These are phyloP conservation scores for Coremacera marginata DNA, from an alignment of 2,888 invertebrate species.

Conservation along the genomic window DNA sequence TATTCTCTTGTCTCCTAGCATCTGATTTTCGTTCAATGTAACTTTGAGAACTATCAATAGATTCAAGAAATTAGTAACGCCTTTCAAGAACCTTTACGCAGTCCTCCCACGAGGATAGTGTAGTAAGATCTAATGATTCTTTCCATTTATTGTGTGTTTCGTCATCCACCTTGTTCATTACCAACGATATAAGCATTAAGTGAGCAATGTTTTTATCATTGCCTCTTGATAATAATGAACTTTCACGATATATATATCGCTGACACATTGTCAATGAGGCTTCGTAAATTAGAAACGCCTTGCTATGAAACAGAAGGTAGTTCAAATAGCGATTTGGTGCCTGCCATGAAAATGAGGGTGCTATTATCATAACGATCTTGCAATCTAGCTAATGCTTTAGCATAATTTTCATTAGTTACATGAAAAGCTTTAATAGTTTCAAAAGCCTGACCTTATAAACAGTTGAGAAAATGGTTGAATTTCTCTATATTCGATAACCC, in stretches of 20 bases:
- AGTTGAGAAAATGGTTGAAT: slow-evolving; percentile 19
- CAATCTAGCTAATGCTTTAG: neutral
- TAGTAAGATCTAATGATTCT: too few species aligned
- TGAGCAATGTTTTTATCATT: neutral
- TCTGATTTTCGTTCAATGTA: too few species aligned
- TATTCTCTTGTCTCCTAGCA: neutral
- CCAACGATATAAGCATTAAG: neutral
- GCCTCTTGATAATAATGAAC: slow-evolving; percentile 29
- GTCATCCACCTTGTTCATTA: neutral
- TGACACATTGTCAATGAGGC: slow-evolving; percentile 36
- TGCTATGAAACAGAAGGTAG: neutral
- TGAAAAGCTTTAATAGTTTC: slow-evolving; percentile 12
- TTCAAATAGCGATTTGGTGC: neutral
- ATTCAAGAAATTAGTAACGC: too few species aligned
- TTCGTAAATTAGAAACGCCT: slow-evolving; percentile 26
- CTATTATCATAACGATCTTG: neutral
- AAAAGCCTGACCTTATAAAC: slow-evolving; percentile 6
- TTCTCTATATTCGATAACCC: neutral
- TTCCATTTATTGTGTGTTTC: neutral
- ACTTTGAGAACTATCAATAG: too few species aligned
- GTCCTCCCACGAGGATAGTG: too few species aligned
- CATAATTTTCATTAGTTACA: slow-evolving; percentile 14
- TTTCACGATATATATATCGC: slow-evolving; percentile 37
- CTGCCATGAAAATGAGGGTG: neutral
- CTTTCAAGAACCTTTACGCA: too few species aligned